Evolutionary conservation across 1,140 invertebrate genomes (phyloP).

Genomic region (Trachymyrmex cornetzi): DNA sequence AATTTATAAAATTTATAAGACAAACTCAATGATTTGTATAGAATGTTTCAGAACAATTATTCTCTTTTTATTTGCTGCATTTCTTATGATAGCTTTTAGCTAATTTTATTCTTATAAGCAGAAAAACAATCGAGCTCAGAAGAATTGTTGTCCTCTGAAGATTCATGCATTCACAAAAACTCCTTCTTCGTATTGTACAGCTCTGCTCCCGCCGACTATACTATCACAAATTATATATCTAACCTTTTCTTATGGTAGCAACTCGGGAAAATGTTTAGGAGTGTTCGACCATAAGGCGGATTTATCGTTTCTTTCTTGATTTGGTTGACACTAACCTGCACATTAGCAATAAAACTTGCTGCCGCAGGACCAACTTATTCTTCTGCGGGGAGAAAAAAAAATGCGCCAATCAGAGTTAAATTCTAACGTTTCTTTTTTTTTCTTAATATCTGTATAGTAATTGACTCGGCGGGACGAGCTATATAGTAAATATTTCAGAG

Average conservation of each 20-base stretch:
- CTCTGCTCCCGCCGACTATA: slow-evolving; percentile 85
- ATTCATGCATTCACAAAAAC: slow-evolving; percentile 79
- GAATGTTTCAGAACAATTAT: neutral
- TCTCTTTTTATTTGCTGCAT: neutral
- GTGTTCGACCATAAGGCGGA: slow-evolving; percentile 80
- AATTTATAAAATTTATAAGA: slow-evolving; percentile 11
- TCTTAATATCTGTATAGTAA: slow-evolving; percentile 66
- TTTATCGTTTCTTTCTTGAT: slow-evolving; percentile 81
- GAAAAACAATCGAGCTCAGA: slow-evolving; percentile 70
- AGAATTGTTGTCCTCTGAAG: slow-evolving; percentile 69
- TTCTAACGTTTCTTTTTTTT: slow-evolving; percentile 69
- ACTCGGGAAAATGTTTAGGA: slow-evolving; percentile 82
- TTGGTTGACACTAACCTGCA: slow-evolving; percentile 89
- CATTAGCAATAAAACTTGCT: slow-evolving; percentile 93
- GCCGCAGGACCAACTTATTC: slow-evolving; percentile 92
- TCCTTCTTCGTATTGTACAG: slow-evolving; percentile 80
- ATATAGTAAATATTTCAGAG: slow-evolving; percentile 48
- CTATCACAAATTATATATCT: slow-evolving; percentile 77
- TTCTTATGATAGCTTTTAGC: neutral
- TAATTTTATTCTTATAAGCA: slow-evolving; percentile 5
- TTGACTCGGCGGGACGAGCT: slow-evolving; percentile 82
- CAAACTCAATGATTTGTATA: neutral
- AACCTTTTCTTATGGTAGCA: slow-evolving; percentile 80
- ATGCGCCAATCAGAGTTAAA: slow-evolving; percentile 83
- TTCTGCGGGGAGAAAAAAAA: slow-evolving; percentile 89